Evolutionary conservation across 2,113 vertebrate species (phyloP), one percentile per base, ranked within the genome.

Genomic region (Pterocles orientalis): DNA sequence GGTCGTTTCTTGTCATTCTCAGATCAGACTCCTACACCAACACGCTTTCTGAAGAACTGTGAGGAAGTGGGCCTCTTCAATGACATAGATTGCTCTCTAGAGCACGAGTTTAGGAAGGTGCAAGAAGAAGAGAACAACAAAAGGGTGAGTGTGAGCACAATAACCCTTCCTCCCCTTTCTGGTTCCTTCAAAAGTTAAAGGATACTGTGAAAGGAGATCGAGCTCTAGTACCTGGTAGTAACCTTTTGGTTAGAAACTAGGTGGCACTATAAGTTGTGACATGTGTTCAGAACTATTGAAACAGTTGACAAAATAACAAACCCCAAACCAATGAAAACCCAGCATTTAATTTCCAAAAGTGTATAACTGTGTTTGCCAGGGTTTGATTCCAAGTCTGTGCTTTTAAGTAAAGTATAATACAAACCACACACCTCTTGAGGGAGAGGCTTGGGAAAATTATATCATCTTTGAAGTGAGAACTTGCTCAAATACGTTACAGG

Each of bases 11-110:
- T 90, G 53, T 61, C 66, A 12, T 96, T 98, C 98, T 90, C 98
- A 99, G 99, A 99, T 98, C 99, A 99, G 97, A 99, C 99, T 71
- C 99, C 99, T 10, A 99, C 99, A 17, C 99, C 99, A 33, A 99
- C 99, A 2, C 99, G 99, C 81, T 99, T 99, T 96, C 97, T 99
- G 98, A 99, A 99, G 98, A 99, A 99, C 98, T 99, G 99, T 75
- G 99, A 99, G 96, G 99, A 99, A 95, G 99, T 99, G 66, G 99
- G 99, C 58, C 98, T 99, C 96, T 99, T 99, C 98, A 99, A 98
- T 18, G 99, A 99, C 82, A 98, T 99, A 50, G 99, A 99, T 95
- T 99, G 99, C 97, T 99, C 99, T 96, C 98, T 99, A 12, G 99
- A 99, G 95, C 99, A 99, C 68, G 99, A 99, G 96, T 99, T 99